Evolutionary conservation across 2,797 vertebrate genomes (phyloP), one percentile per base, ranked within the genome.

Genomic region (Pteronotus mesoamericanus): DNA sequence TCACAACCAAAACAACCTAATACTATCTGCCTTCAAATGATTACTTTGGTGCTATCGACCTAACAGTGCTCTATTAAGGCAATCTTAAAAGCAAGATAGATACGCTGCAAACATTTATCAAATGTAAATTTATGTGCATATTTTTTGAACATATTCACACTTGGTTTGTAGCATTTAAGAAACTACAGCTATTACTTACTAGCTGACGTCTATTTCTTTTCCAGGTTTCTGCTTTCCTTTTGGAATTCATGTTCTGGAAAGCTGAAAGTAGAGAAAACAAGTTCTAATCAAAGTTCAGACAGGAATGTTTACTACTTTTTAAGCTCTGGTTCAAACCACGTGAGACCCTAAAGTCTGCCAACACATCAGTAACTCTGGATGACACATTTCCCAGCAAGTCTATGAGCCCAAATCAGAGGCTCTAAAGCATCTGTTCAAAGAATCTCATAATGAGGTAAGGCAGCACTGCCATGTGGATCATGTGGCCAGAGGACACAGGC

Each of bases 171-270:
- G 48, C 24, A 82, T 53, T 82, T 86, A 77, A 86, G 61, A 97
- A 89, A 61, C 86, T 61, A 97, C 6, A 66, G 26, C 21, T 57
- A 44, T 61, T 37, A 98, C 99, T 98, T 96, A 99, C 99, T 97
- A 99, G 89, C 97, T 99, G 99, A 90, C 99, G 98, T 89, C 99
- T 98, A 69, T 99, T 99, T 98, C 99, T 98, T 97, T 99, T 99
- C 99, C 99, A 99, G 0, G 99, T 99, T 98, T 99, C 99, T 96
- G 99, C 99, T 98, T 99, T 99, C 98, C 99, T 99, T 97, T 99
- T 99, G 51, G 99, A 99, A 97, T 99, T 99, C 99, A 99, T 99
- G 97, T 99, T 99, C 98, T 99, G 99, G 93, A 99, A 99, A 94
- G 99, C 99, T 99, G 39, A 94, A 98, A 89, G 71, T n/a, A 94